These are phyloP conservation scores for Lindbergichthys nudifrons DNA, from an alignment of 2,797 vertebrate species.

Conservation along the genomic window DNA sequence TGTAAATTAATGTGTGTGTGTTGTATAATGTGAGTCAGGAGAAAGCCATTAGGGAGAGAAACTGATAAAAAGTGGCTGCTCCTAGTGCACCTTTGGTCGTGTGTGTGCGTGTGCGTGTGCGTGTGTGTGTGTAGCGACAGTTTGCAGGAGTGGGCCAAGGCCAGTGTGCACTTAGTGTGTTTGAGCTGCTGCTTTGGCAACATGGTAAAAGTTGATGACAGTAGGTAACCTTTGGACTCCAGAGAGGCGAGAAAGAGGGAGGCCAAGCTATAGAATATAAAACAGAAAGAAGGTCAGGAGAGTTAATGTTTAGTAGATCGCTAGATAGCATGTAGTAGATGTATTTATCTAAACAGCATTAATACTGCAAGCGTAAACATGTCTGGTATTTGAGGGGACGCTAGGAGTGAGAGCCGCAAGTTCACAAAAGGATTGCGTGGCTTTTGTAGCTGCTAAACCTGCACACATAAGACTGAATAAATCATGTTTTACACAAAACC, in stretches of 20 bases:
- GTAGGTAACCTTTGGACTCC: constrained; percentile 72
- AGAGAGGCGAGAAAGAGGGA: constrained; percentile 11
- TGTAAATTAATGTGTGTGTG: constrained; percentile 18
- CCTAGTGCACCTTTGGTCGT: constrained; percentile 55
- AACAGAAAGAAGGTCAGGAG: constrained; percentile 3
- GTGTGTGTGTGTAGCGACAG: constrained; percentile 11
- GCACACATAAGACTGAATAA: too few species aligned
- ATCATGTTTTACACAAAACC: too few species aligned
- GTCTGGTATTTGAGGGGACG: neutral
- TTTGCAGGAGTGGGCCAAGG: constrained; percentile 11
- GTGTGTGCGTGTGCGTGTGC: neutral
- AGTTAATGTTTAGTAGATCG: neutral
- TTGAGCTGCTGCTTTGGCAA: constrained; percentile 70
- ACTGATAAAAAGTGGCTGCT: constrained; percentile 41
- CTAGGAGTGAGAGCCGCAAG: too few species aligned
- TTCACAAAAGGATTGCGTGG: too few species aligned
- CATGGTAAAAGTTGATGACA: constrained; percentile 68
- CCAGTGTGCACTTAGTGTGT: constrained; percentile 44
- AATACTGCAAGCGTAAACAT: neutral
- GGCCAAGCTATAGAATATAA: neutral
- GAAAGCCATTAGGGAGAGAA: constrained; percentile 43
- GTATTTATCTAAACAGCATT: constrained; percentile 1
- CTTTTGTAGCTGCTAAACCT: too few species aligned
- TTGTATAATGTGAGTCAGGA: constrained; percentile 23
- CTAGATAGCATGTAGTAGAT: neutral